Percentiles rank a stretch among this genome's conserved stretches.
phyloP scores from a whole-genome alignment of 35 echinoderm and acorn worm species.

The Acanthaster planci region DNA sequence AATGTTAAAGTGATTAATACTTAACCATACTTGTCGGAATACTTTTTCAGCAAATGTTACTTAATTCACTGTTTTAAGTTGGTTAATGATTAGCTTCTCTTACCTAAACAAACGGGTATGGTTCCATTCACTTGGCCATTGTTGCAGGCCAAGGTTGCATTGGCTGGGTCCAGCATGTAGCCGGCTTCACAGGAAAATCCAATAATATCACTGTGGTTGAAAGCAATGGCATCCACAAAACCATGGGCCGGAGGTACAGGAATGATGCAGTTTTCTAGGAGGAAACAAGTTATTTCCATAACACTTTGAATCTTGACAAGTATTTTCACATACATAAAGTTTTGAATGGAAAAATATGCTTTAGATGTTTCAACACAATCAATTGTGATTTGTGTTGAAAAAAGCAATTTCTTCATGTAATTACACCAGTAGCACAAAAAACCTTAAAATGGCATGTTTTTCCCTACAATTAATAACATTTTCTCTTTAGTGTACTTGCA shows the following conservation, averaged over 20 bases:
- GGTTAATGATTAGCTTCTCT: background rate
- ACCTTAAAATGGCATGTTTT: no score
- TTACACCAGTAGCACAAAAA: no score
- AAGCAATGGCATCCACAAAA: constrained; percentile 7
- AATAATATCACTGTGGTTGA: constrained; percentile 47
- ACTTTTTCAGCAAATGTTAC: no score
- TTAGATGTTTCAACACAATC: no score
- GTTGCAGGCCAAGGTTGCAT: constrained; percentile 1
- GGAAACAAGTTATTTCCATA: background rate
- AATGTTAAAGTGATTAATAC: no score
- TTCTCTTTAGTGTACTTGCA: no score
- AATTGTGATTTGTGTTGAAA: no score
- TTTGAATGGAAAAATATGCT: background rate
- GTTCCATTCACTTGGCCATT: constrained; percentile 34
- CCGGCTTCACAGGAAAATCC: constrained; percentile 49
- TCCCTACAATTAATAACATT: no score
- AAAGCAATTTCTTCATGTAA: no score
- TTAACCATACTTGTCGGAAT: no score
- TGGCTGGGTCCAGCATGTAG: constrained; percentile 33
- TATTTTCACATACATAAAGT: background rate
- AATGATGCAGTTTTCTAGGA: constrained; percentile 41
- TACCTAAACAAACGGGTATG: constrained; percentile 45
- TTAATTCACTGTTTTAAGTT: no score
- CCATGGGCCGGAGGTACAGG: constrained; percentile 38
- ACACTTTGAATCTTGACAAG: background rate